phyloP scores from a whole-genome alignment of 1,140 invertebrate genomes.

The Scylla paramamosain region DNA sequence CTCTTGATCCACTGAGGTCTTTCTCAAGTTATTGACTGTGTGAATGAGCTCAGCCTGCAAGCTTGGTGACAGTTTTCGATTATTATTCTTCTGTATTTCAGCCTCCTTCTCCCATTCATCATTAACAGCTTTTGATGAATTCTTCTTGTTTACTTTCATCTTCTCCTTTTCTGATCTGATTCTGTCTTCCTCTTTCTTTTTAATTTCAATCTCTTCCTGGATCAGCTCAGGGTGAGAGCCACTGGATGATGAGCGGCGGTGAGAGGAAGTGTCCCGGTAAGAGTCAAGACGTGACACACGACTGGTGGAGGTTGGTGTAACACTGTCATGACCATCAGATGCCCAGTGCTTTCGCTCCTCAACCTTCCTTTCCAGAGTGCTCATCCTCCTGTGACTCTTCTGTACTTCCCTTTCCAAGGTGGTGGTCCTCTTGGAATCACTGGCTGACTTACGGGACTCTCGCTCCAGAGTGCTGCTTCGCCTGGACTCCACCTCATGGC shows the following conservation, averaged over 20 bases:
- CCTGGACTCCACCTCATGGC: conserved; percentile 55
- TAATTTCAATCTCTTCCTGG: conserved; percentile 55
- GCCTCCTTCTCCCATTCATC: conserved; percentile 77
- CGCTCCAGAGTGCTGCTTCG: conserved; percentile 66
- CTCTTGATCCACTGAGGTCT: conserved; percentile 57
- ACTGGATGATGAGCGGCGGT: conserved; percentile 66
- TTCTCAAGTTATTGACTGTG: conserved; percentile 74
- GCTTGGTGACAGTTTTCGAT: conserved; percentile 72
- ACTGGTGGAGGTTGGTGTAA: conserved; percentile 39
- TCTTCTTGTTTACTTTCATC: conserved; percentile 25
- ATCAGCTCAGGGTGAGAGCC: conserved; percentile 65
- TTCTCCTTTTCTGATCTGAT: conserved; percentile 37
- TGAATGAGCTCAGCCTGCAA: conserved; percentile 74
- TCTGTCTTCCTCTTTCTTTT: conserved; percentile 44
- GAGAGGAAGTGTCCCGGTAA: conserved; percentile 64
- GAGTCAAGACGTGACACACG: conserved; percentile 56
- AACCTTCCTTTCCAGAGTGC: conserved; percentile 67
- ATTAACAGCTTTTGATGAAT: conserved; percentile 1
- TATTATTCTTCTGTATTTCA: conserved; percentile 59
- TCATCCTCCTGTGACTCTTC: conserved; percentile 71
- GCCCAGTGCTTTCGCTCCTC: conserved; percentile 61
- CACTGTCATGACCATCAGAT: conserved; percentile 52
- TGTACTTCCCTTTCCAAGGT: conserved; percentile 65
- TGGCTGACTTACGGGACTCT: conserved; percentile 36
- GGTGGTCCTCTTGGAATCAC: conserved; percentile 58